Base-by-base conservation (phyloP, 2,888 invertebrate genomes). In the Lepidochitona cinerea region DNA sequence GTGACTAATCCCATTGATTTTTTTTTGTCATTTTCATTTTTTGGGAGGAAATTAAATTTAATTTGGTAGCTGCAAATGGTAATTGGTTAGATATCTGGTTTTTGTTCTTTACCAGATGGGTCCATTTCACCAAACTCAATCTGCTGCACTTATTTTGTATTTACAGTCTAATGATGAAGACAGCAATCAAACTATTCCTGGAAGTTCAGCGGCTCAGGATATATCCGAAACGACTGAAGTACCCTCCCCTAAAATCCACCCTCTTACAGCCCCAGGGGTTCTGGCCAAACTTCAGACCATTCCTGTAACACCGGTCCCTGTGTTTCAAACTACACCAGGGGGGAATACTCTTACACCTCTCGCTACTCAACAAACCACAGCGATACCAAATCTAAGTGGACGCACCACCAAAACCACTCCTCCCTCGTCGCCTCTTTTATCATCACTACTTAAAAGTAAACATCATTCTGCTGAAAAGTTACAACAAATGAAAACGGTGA, bases 371-470 rank as follows among this genome's bases (percentile, higher is more conserved):
- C 12, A n/a, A 26, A 23, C n/a, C 54, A n/a, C 14, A 12, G n/a
- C 54, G 23, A 9, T 18, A 26, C 7, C n/a, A 12, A 12, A 54
- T 7, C 23, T n/a, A 7, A 7, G n/a, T 12, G 54, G 54, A 12
- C 12, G 54, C 7, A 23, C 54, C 12, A 12, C 14, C 26, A 12
- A 26, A 23, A 23, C 54, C 54, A 54, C 54, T 9, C 54, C 85
- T 73, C 89, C 85, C 79, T 91, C 87, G 12, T 92, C 93, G 7
- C 96, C 96, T 0, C 91, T 97, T 59, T 92, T 97, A 66, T 96
- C 96, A 9, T 96, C 96, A 65, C 92, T 97, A 49, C 91, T 97
- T 5, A 96, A 96, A 89, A 94, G 94, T 64, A 83, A 85, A 66
- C 81, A 81, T 49, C 80, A 81, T 69, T 82, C 84, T 14, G 80